Conservation (phyloP, 2,888 invertebrate genomes). For the Erebia palarica region DNA sequence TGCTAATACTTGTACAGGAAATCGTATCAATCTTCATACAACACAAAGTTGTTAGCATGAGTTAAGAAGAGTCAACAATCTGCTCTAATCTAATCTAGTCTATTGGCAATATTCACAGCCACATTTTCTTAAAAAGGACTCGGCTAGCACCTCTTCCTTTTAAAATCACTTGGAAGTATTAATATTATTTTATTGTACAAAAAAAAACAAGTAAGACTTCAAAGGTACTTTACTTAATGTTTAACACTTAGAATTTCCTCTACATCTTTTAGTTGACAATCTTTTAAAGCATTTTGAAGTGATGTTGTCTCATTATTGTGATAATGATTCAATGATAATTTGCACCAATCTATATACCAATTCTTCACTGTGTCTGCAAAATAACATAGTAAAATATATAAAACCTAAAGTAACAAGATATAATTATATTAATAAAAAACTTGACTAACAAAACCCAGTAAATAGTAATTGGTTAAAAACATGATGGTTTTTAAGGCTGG, state of each 20-base stretch:
- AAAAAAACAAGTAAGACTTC: neutral
- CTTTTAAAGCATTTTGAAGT: constrained; percentile 52
- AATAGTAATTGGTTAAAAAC: neutral
- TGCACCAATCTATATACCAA: constrained; percentile 68
- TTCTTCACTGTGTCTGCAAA: constrained; percentile 59
- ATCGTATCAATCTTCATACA: too few species aligned
- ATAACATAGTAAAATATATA: neutral
- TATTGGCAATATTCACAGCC: too few species aligned
- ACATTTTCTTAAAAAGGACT: too few species aligned
- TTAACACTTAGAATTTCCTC: constrained; percentile 52
- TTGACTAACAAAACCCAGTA: neutral
- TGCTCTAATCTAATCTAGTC: too few species aligned
- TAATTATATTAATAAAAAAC: too few species aligned
- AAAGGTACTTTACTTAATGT: constrained; percentile 4
- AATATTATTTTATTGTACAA: too few species aligned
- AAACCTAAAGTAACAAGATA: neutral
- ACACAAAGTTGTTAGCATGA: too few species aligned
- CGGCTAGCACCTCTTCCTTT: too few species aligned
- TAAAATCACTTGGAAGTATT: too few species aligned
- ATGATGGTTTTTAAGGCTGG: too few species aligned
- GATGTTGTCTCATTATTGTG: constrained; percentile 48
- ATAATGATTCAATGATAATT: constrained; percentile 53
- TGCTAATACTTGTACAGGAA: too few species aligned
- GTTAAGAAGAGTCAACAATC: too few species aligned
- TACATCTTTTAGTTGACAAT: constrained; percentile 54